These are phyloP conservation scores for Listronotus oregonensis DNA, from an alignment of 1,140 invertebrate species.

Conservation along the genomic window DNA sequence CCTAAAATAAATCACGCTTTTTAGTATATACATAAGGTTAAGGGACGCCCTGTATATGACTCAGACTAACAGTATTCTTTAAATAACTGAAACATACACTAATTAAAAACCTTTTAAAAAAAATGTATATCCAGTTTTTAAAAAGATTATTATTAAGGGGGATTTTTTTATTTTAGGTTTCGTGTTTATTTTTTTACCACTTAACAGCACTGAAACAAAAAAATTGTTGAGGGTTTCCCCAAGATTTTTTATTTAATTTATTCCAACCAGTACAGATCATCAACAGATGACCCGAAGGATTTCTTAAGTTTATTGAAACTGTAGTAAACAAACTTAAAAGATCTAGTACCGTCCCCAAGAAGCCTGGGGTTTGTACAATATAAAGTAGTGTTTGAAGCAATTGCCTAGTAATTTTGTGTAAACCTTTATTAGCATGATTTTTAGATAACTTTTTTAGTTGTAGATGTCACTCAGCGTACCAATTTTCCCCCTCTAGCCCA, in stretches of 20 bases:
- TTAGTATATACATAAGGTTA: too few relatives aligned
- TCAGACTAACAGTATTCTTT: too few relatives aligned
- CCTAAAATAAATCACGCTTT: too few relatives aligned
- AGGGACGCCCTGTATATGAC: too few relatives aligned
- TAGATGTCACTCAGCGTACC: constrained; percentile 56
- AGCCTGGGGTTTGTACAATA: constrained; percentile 63
- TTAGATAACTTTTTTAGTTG: constrained; percentile 51
- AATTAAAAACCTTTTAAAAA: too few relatives aligned
- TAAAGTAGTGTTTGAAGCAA: too few relatives aligned
- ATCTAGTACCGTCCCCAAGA: constrained; percentile 64
- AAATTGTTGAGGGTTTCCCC: constrained; percentile 70
- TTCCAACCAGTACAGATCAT: constrained; percentile 67
- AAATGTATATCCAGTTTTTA: too few relatives aligned
- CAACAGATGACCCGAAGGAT: constrained; percentile 70
- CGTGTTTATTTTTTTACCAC: constrained; percentile 83
- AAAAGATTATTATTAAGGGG: too few relatives aligned
- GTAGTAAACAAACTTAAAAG: constrained; percentile 90
- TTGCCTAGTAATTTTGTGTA: constrained; percentile 4
- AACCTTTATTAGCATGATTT: constrained; percentile 50
- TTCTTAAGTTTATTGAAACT: constrained; percentile 86
- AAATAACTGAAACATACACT: too few relatives aligned
- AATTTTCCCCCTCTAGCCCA: constrained; percentile 48
- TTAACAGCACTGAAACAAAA: constrained; percentile 73
- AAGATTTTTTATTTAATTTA: constrained; percentile 81
- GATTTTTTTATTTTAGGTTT: constrained; percentile 59